A percentile compares a stretch with the other conserved stretches of the same genome.
Conservation (phyloP, 2,797 vertebrate genomes). For the Myotis planiceps region DNA sequence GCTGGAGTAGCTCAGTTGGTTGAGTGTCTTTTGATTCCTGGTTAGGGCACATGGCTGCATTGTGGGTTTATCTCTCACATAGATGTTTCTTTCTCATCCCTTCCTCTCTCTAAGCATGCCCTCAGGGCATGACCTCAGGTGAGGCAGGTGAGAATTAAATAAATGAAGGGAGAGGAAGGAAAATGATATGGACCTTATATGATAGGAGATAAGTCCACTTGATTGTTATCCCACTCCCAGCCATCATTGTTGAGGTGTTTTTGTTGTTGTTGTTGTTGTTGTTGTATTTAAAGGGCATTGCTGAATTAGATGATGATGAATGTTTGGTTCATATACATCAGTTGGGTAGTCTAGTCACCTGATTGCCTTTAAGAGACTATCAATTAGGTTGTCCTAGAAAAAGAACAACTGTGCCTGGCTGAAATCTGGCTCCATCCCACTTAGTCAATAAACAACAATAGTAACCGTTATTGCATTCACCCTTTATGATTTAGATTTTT, state of each 20-base stretch:
- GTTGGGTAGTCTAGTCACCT: neutral
- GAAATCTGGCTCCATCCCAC: neutral
- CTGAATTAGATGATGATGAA: neutral
- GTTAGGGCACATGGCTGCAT: no score
- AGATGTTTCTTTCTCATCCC: neutral
- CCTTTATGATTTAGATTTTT: neutral
- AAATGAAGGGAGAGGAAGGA: neutral
- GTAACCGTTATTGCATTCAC: neutral
- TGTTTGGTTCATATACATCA: neutral
- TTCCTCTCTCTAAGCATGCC: neutral
- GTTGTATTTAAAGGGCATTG: neutral
- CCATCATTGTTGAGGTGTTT: neutral
- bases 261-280: neutral
- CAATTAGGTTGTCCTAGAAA: neutral
- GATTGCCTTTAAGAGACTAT: slow-evolving; percentile 20
- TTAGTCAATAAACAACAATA: neutral
- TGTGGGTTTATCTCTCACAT: neutral
- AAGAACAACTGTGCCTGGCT: neutral
- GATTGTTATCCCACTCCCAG: neutral
- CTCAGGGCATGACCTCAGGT: neutral
- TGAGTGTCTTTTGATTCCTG: neutral
- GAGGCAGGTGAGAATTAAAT: neutral
- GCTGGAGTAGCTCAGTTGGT: neutral
- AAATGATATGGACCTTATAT: neutral
- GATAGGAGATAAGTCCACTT: neutral